phyloP scores from a whole-genome alignment of 2,113 vertebrate species.

The Nestor notabilis region DNA sequence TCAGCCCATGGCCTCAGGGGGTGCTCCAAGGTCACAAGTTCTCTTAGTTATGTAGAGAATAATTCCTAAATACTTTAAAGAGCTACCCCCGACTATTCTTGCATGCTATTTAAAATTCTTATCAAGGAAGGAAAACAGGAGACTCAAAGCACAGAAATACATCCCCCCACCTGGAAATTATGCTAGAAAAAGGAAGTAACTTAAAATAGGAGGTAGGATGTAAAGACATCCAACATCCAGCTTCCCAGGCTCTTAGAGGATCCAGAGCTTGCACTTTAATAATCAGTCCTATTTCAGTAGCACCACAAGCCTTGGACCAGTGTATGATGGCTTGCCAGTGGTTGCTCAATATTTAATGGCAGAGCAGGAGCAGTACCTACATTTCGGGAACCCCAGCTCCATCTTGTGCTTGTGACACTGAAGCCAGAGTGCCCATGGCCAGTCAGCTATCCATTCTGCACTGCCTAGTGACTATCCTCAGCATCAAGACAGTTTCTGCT shows the following conservation, averaged over 20 bases:
- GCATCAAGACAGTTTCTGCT: rapidly evolving
- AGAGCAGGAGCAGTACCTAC: background rate
- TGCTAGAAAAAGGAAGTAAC: slow-evolving; percentile 52
- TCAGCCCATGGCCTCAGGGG: background rate
- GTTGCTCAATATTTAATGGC: background rate
- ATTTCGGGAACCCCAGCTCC: background rate
- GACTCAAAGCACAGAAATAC: slow-evolving; percentile 32
- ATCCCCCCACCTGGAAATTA: slow-evolving; percentile 55
- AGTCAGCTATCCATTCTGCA: background rate
- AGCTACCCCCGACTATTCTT: slow-evolving; percentile 48
- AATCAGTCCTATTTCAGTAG: background rate
- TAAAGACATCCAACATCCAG: background rate
- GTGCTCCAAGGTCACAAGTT: slow-evolving; percentile 19
- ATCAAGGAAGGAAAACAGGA: slow-evolving; percentile 60
- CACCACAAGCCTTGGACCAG: background rate
- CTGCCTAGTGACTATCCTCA: background rate
- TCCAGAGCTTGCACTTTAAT: background rate
- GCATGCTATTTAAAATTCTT: slow-evolving; percentile 58
- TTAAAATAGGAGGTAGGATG: slow-evolving; percentile 61
- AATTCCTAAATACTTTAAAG: background rate
- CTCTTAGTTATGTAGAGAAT: slow-evolving; percentile 49
- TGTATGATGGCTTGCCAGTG: rapidly evolving
- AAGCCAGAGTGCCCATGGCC: rapidly evolving
- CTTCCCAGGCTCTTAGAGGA: slow-evolving; percentile 2
- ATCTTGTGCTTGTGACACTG: rapidly evolving